Evolutionary conservation across 2,888 invertebrate genomes (phyloP), one percentile per base, ranked within the genome.

Genomic region (Trachelus iudaicus): DNA sequence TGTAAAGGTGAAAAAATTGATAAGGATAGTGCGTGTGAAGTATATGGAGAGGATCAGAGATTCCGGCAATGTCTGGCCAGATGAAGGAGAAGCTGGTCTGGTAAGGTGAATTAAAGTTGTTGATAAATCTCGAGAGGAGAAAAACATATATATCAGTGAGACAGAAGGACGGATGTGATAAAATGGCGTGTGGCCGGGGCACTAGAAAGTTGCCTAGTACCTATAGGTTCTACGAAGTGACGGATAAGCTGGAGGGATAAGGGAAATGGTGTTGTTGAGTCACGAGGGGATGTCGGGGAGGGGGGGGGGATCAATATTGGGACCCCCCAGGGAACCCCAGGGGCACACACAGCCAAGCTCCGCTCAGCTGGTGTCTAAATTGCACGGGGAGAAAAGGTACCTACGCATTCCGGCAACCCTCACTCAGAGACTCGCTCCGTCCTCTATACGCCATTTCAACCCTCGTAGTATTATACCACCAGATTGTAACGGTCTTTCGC

Each of bases 271-370:
- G 81, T 78, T 75, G 82, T 80, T 82, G 83, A 80, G 80, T 81
- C 77, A 79, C 73, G 75, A 69, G 74, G 73, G 73, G 68, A 71
- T 77, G 75, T 69, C 34, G 69, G 78, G 68, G n/a, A n/a, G n/a
- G n/a, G n/a, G n/a, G n/a, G n/a, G 73, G 80, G 85, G 84, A 88
- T 88, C 88, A 86, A 88, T 87, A 88, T 87, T 83, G 82, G 83
- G 84, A 87, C 84, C 86, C 87, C 87, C 86, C 82, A 83, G 85
- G 86, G 84, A 87, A 83, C 87, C 87, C 86, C 82, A 83, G 85
- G 85, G 84, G 87, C 84, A 85, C 85, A 33, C 73, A 35, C 74
- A 37, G 31, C 69, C 69, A 71, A 77, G 75, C 35, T 75, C 77
- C 71, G 75, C 77, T 75, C 77, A 77, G 75, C 78, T 76, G 75